These are phyloP conservation scores for Phalacrocorax carbo DNA, from an alignment of 2,113 vertebrate species.

Conservation along the genomic window DNA sequence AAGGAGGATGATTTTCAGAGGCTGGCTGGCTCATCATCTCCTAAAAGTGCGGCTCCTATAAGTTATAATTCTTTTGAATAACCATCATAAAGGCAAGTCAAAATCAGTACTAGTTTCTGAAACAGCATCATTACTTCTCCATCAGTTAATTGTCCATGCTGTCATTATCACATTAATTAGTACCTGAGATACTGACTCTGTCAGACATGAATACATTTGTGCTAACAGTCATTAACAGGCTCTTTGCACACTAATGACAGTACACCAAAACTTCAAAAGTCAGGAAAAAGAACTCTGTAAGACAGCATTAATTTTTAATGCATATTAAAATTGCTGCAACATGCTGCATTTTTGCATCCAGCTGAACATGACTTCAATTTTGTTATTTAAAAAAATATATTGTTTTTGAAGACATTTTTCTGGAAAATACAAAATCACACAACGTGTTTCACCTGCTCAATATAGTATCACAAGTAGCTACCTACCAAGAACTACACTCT, in stretches of 20 bases:
- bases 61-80: conserved; percentile 29
- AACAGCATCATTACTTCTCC: conserved; percentile 40
- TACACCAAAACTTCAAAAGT: not conserved
- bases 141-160: conserved; percentile 56
- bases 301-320: conserved; percentile 2
- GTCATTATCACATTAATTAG: conserved; percentile 56
- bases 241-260: conserved; percentile 38
- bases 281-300: not conserved
- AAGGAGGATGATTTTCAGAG: not conserved
- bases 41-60: not conserved
- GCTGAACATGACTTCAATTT: not conserved
- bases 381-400: not conserved
- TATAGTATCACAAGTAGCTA: not conserved
- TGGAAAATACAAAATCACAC: not conserved
- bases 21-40: not conserved
- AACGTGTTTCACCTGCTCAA: not conserved
- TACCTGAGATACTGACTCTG: conserved; percentile 42
- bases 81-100: not conserved
- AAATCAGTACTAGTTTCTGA: conserved; percentile 41
- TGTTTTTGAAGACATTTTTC: not conserved
- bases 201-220: conserved; percentile 54
- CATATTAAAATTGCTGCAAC: not conserved
- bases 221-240: conserved; percentile 43
- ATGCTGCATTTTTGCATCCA: not conserved
- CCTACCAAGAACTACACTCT: conserved; percentile 91